These are phyloP conservation scores for Iguana delicatissima DNA, from an alignment of 2,797 vertebrate species.

Conservation along the genomic window DNA sequence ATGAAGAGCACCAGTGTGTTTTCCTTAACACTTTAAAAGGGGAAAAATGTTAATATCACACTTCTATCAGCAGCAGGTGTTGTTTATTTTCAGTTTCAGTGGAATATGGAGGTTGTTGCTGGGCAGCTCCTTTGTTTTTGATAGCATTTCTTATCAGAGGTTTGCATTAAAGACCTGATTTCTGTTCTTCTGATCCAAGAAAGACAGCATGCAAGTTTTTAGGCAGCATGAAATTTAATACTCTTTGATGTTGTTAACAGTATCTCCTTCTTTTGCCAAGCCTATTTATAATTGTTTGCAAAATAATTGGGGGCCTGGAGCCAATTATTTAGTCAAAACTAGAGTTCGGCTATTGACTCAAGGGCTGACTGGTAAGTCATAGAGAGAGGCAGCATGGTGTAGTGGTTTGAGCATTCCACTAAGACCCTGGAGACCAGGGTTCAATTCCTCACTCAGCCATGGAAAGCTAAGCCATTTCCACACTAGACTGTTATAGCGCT, in stretches of 20 bases:
- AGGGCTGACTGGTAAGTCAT: too few species aligned
- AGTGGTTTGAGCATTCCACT: too few species aligned
- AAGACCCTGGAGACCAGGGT: too few species aligned
- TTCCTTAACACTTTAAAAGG: constrained; percentile 33
- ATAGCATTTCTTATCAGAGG: constrained; percentile 21
- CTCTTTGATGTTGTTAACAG: not conserved
- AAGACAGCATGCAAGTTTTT: not conserved
- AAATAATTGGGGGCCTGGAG: not conserved
- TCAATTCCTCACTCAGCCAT: too few species aligned
- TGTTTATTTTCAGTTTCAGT: not conserved
- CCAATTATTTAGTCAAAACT: too few species aligned
- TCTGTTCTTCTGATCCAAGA: constrained; percentile 16
- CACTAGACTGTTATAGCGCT: too few species aligned
- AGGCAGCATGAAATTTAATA: not conserved
- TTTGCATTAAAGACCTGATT: constrained; percentile 26
- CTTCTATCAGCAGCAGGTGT: constrained; percentile 17
- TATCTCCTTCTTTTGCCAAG: not conserved
- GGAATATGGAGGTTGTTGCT: not conserved
- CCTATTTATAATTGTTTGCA: not conserved
- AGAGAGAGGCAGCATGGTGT: too few species aligned
- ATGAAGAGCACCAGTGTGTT: constrained; percentile 11
- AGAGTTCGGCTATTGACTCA: too few species aligned
- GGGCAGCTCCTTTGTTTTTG: constrained; percentile 26
- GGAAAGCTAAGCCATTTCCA: too few species aligned
- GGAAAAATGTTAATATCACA: constrained; percentile 27